Base-by-base conservation (phyloP, 2,888 invertebrate species). In the Perdita meconis region DNA sequence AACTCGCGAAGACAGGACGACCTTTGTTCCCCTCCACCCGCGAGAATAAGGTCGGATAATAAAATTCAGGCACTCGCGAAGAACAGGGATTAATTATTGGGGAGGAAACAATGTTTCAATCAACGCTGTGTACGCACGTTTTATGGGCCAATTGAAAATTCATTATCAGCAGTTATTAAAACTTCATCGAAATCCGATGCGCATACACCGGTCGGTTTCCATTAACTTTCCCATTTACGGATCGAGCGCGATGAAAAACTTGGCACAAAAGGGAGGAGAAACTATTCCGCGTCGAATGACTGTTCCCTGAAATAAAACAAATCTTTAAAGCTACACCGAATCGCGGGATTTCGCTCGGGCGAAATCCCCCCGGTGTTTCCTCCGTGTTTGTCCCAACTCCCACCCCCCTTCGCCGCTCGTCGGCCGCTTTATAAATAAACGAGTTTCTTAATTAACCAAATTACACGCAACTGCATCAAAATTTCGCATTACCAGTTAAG, bases 401-500 rank as follows among this genome's bases (percentile, higher is more conserved):
- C 3, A 2, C 30, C 30, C n/a, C n/a, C n/a, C n/a, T n/a, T n/a
- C n/a, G 55, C 38, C 34, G 12, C 66, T 40, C 26, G 44, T 13
- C 22, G 38, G 22, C 26, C 36, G 30, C 26, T 30, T 56, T 24
- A 66, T 79, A 79, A 78, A 79, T 78, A 72, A 79, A 82, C 85
- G 76, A 82, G 83, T 83, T 84, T 69, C 84, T 83, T 83, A 73
- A 83, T 85, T 83, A 80, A 85, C 79, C 77, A 77, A 82, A 80
- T 85, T 83, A 85, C 74, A 85, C 79, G 72, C 64, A 72, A 80
- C 85, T 75, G 77, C 83, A 73, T 82, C 80, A 83, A 83, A 83
- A 83, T 85, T 85, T 83, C 83, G 74, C 83, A 82, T 83, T 75
- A 85, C 83, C 80, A 79, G 83, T 83, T 83, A 85, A 83, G 85